Percentiles rank a stretch among this genome's conserved stretches.
These are phyloP conservation scores for Anoplophora glabripennis DNA, from an alignment of 1,140 invertebrate species.

Conservation along the genomic window DNA sequence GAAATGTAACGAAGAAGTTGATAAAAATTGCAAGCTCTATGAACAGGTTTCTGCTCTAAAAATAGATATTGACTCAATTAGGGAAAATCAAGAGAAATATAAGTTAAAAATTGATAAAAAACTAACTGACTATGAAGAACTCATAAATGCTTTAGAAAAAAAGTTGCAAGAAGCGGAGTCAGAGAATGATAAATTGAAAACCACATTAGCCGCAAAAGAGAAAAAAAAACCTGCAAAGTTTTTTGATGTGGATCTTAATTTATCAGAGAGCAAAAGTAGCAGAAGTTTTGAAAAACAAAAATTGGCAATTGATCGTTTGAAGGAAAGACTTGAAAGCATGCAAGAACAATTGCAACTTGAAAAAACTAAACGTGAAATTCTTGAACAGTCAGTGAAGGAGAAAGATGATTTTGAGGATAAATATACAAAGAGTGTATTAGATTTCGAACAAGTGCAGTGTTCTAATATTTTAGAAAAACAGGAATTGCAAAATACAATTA, in stretches of 20 bases:
- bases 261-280: background rate
- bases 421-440: too few species aligned
- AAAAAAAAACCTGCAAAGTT: background rate
- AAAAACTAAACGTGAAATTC: slow-evolving; percentile 4
- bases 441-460: too few species aligned
- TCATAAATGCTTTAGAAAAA: background rate
- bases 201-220: background rate
- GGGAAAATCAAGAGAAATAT: background rate
- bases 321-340: slow-evolving; percentile 19
- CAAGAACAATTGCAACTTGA: slow-evolving; percentile 6
- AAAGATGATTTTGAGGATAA: too few species aligned
- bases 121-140: slow-evolving; percentile 1
- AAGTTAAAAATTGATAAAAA: slow-evolving; percentile 2
- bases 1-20: background rate
- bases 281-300: slow-evolving; percentile 21
- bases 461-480: too few species aligned
- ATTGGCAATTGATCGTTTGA: slow-evolving; percentile 18
- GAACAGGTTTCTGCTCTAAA: background rate
- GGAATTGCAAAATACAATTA: too few species aligned
- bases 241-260: background rate
- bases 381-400: background rate
- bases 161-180: background rate
- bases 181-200: background rate
- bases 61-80: background rate
- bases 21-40: background rate